phyloP scores from a whole-genome alignment of 2,888 invertebrate species.

The Andrena haemorrhoa region DNA sequence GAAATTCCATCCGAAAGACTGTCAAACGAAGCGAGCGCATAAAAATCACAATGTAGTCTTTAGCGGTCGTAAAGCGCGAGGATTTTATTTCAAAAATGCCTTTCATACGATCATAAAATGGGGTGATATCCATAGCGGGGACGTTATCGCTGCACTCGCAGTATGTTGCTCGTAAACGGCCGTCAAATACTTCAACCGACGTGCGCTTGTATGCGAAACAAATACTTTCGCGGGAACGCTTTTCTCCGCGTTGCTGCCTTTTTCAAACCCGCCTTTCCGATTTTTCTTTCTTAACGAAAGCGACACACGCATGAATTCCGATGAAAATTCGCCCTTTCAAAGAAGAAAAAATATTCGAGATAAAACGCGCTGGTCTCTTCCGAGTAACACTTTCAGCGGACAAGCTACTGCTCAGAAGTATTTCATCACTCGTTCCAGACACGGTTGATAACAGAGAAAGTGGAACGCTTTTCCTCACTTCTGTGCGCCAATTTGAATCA shows the following conservation, averaged over 20 bases:
- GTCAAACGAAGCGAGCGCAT: slow-evolving; percentile 26
- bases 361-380: neutral
- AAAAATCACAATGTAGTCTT: slow-evolving; percentile 58
- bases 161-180: slow-evolving; percentile 60
- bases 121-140: slow-evolving; percentile 42
- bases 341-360: neutral
- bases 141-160: slow-evolving; percentile 53
- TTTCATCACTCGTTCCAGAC: too few species aligned
- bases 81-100: slow-evolving; percentile 61
- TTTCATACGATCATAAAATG: slow-evolving; percentile 57
- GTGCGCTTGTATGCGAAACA: slow-evolving; percentile 19
- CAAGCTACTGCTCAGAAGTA: too few species aligned
- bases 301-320: neutral
- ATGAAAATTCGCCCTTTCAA: neutral
- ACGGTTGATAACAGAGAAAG: too few species aligned
- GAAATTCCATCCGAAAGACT: slow-evolving; percentile 10
- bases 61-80: slow-evolving; percentile 36
- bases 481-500: too few species aligned
- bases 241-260: slow-evolving; percentile 1
- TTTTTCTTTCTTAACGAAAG: neutral
- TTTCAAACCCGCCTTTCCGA: slow-evolving; percentile 7
- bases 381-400: neutral
- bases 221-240: slow-evolving; percentile 33
- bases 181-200: slow-evolving; percentile 48
- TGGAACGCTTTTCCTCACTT: too few species aligned